Percentiles rank a stretch among this genome's conserved stretches.
Evolutionary conservation across 1,140 invertebrate genomes (phyloP).

Genomic region (Pinna nobilis): DNA sequence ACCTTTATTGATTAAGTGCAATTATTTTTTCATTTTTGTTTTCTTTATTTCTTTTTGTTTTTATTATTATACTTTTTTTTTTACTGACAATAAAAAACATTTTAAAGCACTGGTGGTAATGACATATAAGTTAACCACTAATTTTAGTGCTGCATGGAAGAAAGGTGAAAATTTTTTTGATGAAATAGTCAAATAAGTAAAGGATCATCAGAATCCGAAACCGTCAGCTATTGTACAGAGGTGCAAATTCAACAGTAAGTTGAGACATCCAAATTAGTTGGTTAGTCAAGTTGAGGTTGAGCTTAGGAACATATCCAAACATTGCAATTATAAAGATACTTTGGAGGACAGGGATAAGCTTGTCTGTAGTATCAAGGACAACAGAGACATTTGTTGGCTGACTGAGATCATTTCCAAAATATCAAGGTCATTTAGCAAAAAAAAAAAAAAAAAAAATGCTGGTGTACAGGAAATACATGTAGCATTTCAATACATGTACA

Average conservation of each 20-base stretch:
- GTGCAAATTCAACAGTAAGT: slow-evolving; percentile 43
- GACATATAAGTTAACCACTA: slow-evolving; percentile 37
- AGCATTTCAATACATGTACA: too few species aligned
- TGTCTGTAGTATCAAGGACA: slow-evolving; percentile 42
- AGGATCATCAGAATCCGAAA: slow-evolving; percentile 40
- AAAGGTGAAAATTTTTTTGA: slow-evolving; percentile 25
- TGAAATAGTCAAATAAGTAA: slow-evolving; percentile 29
- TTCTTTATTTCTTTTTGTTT: too few species aligned
- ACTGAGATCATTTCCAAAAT: too few species aligned
- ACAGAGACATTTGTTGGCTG: too few species aligned
- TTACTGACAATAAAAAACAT: too few species aligned
- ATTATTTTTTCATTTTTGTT: too few species aligned
- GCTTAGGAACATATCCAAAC: slow-evolving; percentile 31
- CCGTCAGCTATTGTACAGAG: slow-evolving; percentile 39
- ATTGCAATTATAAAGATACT: slow-evolving; percentile 41
- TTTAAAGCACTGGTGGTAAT: too few species aligned
- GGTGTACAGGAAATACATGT: too few species aligned
- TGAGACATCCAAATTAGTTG: slow-evolving; percentile 1
- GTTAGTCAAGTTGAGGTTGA: slow-evolving; percentile 32
- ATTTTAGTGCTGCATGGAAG: slow-evolving; percentile 28
- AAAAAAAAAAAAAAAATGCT: too few species aligned
- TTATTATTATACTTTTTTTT: too few species aligned
- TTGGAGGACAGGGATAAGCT: slow-evolving; percentile 47
- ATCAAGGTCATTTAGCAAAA: too few species aligned
- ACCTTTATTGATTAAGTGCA: too few species aligned